Evolutionary conservation across 2,797 vertebrate genomes (phyloP).

Genomic region (Rhynchonycteris naso): DNA sequence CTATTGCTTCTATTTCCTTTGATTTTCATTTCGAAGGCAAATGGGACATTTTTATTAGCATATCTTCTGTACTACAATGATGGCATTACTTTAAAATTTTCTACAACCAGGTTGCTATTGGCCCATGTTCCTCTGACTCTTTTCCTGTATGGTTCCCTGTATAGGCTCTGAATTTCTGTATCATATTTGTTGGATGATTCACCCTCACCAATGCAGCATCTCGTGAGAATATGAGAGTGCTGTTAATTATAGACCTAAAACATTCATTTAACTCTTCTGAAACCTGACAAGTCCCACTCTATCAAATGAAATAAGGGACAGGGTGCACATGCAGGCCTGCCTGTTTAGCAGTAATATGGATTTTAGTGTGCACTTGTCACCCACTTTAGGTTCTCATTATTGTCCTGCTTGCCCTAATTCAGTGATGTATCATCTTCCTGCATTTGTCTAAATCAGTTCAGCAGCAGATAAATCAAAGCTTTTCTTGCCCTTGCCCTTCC

Average conservation of each 20-base stretch:
- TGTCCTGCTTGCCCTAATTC: slow-evolving; percentile 65
- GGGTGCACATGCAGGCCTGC: neutral
- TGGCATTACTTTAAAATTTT: neutral
- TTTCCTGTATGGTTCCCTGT: neutral
- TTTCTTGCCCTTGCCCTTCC: slow-evolving; percentile 66
- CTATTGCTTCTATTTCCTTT: neutral
- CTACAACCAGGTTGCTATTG: neutral
- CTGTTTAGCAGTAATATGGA: slow-evolving; percentile 41
- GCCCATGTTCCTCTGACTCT: neutral
- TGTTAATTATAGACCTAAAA: slow-evolving; percentile 37
- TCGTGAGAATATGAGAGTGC: slow-evolving; percentile 1
- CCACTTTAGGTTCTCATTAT: slow-evolving; percentile 61
- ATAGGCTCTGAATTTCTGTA: slow-evolving; percentile 5
- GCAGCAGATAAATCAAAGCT: slow-evolving; percentile 74
- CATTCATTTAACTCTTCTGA: slow-evolving; percentile 57
- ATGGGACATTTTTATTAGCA: neutral
- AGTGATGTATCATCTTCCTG: slow-evolving; percentile 57
- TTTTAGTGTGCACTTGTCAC: slow-evolving; percentile 46
- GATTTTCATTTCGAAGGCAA: slow-evolving; percentile 34
- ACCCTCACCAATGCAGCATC: neutral
- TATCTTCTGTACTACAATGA: neutral
- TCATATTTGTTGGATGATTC: slow-evolving; percentile 41
- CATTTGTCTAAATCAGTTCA: slow-evolving; percentile 71
- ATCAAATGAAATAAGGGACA: slow-evolving; percentile 26
- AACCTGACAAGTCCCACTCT: slow-evolving; percentile 36